Percentiles rank a stretch among this genome's conserved stretches.
Conservation (phyloP, 2,888 invertebrate genomes). For the Halocaridina rubra region DNA sequence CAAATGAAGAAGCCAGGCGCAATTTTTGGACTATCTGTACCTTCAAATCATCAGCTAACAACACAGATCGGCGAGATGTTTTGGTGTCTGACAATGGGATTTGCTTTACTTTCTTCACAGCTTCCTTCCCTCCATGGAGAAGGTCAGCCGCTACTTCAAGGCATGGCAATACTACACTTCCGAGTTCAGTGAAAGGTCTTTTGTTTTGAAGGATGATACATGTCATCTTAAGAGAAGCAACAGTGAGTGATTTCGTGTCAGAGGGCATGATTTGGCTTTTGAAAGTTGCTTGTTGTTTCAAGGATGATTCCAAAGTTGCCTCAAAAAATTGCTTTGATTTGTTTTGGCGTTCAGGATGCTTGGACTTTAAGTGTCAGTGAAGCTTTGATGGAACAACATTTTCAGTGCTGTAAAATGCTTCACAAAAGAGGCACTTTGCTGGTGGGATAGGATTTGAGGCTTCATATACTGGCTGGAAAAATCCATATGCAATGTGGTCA, state of each 20-base stretch:
- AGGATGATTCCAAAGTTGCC: slow-evolving; percentile 21
- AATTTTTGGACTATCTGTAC: neutral
- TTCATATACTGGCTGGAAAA: slow-evolving; percentile 17
- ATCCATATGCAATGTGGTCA: neutral
- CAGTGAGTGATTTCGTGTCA: slow-evolving; percentile 13
- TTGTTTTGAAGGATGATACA: neutral
- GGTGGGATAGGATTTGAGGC: slow-evolving; percentile 16
- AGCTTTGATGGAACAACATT: slow-evolving; percentile 20
- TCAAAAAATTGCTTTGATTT: slow-evolving; percentile 24
- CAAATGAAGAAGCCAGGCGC: neutral
- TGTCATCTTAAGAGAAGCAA: slow-evolving; percentile 33
- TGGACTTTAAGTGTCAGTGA: neutral
- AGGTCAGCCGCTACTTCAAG: slow-evolving; percentile 18
- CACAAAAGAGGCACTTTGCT: slow-evolving; percentile 15
- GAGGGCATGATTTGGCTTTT: slow-evolving; percentile 17
- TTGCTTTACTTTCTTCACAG: no score
- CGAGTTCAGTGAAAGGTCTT: slow-evolving; percentile 11
- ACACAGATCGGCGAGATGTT: no score
- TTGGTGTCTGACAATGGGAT: no score
- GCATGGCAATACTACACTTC: neutral
- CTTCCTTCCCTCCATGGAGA: slow-evolving; percentile 13
- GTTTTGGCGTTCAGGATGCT: slow-evolving; percentile 13
- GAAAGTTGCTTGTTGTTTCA: slow-evolving; percentile 7
- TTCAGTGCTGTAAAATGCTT: neutral
- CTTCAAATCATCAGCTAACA: no score